These are phyloP conservation scores for Stenurella melanura DNA, from an alignment of 2,888 invertebrate genomes.

Conservation along the genomic window DNA sequence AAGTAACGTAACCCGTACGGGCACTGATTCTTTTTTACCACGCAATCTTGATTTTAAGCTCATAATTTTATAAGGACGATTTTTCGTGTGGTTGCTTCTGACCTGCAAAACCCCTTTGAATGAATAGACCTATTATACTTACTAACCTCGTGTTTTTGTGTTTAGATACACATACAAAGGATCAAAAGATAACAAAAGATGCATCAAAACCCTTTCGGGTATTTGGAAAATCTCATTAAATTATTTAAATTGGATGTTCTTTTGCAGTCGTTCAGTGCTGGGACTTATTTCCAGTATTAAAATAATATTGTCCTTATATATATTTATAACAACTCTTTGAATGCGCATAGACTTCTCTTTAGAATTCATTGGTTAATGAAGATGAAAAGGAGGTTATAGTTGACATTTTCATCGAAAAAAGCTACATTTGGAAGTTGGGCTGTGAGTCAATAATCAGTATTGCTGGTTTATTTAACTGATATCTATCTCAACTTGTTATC, in stretches of 20 bases:
- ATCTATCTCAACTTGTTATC: not conserved
- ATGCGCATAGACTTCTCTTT: not conserved
- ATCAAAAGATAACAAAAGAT: slow-evolving; percentile 64
- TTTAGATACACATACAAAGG: slow-evolving; percentile 61
- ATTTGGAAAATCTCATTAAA: slow-evolving; percentile 69
- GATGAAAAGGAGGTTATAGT: not conserved
- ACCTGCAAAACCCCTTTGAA: slow-evolving; percentile 45
- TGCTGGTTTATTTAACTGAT: not conserved
- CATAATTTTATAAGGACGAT: slow-evolving; percentile 41
- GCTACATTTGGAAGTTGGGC: not conserved
- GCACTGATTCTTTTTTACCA: slow-evolving; percentile 29
- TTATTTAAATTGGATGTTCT: slow-evolving; percentile 67
- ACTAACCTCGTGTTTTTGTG: slow-evolving; percentile 62
- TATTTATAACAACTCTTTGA: not conserved
- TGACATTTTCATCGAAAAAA: not conserved
- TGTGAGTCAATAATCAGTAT: not conserved
- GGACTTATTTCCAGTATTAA: slow-evolving; percentile 22
- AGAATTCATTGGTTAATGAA: not conserved
- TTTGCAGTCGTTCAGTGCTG: slow-evolving; percentile 40
- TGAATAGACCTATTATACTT: slow-evolving; percentile 60
- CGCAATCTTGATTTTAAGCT: slow-evolving; percentile 34
- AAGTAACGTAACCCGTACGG: slow-evolving; percentile 12
- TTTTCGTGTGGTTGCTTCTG: slow-evolving; percentile 44
- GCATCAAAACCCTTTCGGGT: slow-evolving; percentile 66
- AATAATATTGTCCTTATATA: not conserved